Conservation (phyloP, 2,113 vertebrate genomes). For the Dicrurus megarhynchus region DNA sequence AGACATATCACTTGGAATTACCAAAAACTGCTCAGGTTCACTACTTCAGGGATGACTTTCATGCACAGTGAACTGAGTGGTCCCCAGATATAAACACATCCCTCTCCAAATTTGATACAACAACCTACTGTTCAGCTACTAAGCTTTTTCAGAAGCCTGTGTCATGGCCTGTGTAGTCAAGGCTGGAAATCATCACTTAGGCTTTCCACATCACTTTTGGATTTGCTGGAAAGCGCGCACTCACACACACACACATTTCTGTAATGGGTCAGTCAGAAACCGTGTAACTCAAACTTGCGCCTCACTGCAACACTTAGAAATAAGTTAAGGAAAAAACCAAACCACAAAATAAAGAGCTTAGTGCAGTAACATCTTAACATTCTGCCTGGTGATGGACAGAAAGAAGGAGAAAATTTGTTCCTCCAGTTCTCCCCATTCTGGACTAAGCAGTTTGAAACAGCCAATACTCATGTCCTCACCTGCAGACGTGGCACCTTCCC, state of each 20-base stretch:
- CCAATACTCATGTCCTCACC: neutral
- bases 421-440: neutral
- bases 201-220: neutral
- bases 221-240: neutral
- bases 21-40: neutral
- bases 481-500: neutral
- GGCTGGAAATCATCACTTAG: neutral
- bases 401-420: neutral
- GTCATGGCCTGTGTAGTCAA: neutral
- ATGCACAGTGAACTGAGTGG: neutral
- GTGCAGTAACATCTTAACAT: neutral
- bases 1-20: neutral
- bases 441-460: no score
- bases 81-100: neutral
- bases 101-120: neutral
- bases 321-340: neutral
- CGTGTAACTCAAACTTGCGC: neutral
- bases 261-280: neutral
- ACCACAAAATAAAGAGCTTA: neutral
- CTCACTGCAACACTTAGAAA: neutral
- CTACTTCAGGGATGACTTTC: neutral
- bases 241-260: accelerated
- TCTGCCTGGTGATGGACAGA: neutral
- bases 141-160: neutral
- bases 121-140: neutral